These are phyloP conservation scores for Nesoenas mayeri DNA, from an alignment of 2,113 vertebrate genomes.

Conservation along the genomic window DNA sequence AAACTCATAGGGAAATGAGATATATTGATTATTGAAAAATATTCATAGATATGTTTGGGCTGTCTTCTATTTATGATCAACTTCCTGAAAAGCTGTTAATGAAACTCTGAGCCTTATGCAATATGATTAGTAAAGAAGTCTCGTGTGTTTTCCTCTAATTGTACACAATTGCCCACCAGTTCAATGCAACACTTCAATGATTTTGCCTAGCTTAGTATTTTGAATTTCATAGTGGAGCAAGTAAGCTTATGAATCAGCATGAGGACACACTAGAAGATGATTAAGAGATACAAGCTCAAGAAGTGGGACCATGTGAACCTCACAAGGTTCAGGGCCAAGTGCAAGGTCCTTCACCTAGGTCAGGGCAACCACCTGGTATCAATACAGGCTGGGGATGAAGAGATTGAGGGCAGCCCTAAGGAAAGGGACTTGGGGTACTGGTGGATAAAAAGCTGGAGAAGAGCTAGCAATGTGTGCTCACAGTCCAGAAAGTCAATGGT, in stretches of 20 bases:
- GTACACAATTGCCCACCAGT: not conserved
- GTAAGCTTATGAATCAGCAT: not conserved
- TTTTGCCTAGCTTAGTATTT: not conserved
- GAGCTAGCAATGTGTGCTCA: too few relatives aligned
- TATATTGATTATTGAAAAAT: not conserved
- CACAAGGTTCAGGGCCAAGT: too few relatives aligned
- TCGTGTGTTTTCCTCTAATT: not conserved
- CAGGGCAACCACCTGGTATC: too few relatives aligned
- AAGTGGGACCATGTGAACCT: too few relatives aligned
- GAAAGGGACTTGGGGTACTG: too few relatives aligned
- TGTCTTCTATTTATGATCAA: not conserved
- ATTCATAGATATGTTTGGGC: not conserved
- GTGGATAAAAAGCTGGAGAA: too few relatives aligned
- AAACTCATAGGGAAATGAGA: not conserved
- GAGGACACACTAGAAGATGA: not conserved
- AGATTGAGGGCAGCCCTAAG: too few relatives aligned
- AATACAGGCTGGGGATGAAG: too few relatives aligned
- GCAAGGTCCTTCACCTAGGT: too few relatives aligned
- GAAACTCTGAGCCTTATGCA: not conserved
- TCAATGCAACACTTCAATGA: not conserved
- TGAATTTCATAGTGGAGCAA: not conserved
- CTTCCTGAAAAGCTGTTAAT: not conserved
- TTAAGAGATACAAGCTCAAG: not conserved
- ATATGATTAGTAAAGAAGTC: not conserved
- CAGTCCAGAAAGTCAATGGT: too few relatives aligned